phyloP scores from a whole-genome alignment of 2,888 invertebrate genomes.

The Luffia ferchaultella region DNA sequence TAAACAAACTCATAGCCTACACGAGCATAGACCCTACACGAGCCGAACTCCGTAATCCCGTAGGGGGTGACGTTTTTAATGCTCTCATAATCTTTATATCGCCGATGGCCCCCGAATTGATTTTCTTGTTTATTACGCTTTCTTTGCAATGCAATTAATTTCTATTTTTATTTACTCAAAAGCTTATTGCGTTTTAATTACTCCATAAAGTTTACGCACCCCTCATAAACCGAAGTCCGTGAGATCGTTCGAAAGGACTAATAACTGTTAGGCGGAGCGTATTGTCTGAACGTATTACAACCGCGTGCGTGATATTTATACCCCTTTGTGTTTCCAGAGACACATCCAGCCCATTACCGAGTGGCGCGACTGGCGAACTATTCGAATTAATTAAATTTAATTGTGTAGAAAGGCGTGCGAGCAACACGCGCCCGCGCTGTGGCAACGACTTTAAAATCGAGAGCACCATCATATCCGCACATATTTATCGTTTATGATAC shows the following conservation, averaged over 20 bases:
- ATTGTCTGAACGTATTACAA: neutral
- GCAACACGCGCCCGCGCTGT: constrained; percentile 18
- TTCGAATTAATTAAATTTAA: constrained; percentile 63
- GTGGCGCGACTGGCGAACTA: constrained; percentile 48
- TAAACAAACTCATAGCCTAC: too few species aligned
- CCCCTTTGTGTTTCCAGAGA: constrained; percentile 28
- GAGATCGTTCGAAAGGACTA: neutral
- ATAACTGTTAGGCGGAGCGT: neutral
- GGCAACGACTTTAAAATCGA: too few species aligned
- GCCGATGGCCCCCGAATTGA: constrained; percentile 2
- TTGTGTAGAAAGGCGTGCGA: constrained; percentile 46
- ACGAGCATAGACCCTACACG: too few species aligned
- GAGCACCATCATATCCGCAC: too few species aligned
- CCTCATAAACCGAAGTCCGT: too few species aligned
- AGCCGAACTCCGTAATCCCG: constrained; percentile 1
- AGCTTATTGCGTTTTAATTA: too few species aligned
- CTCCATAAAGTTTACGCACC: too few species aligned
- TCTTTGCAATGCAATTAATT: neutral
- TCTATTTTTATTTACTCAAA: too few species aligned
- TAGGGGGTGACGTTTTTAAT: constrained; percentile 4
- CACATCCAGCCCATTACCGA: constrained; percentile 49
- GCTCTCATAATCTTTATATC: constrained; percentile 4
- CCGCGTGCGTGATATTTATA: constrained; percentile 31
- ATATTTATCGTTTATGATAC: too few species aligned
- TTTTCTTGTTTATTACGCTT: constrained; percentile 10